Base-by-base conservation (phyloP, 2,888 invertebrate genomes). In the Resseliella maxima region DNA sequence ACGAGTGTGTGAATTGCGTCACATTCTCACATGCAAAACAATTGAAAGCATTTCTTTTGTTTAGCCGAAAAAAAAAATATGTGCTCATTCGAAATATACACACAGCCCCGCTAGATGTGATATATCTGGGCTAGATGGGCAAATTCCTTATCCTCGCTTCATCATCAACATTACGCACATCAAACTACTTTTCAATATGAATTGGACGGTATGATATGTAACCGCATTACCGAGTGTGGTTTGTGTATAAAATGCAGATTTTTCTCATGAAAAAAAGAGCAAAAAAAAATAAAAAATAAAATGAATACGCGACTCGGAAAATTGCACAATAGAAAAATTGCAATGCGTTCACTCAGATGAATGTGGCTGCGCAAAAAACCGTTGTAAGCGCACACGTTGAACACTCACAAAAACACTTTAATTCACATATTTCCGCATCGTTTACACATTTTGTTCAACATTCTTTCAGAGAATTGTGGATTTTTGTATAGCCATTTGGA, bases 371-470 rank as follows among this genome's bases (percentile, higher is more conserved):
- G 15, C 31, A 31, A 31, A 27, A 59, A 59, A 59, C 6, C 5
- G n/a, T n/a, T n/a, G 24, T 59, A 6, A 2, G 12, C 35, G 81
- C 81, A 81, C 81, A 81, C 36, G 8, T 83, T 83, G 38, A n/a
- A 41, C 24, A n/a, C 31, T 83, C n/a, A 0, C 0, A 38, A 83
- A 83, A 83, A 83, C 38, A 31, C 38, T 38, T 83, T 38, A 38
- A 38, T 83, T 83, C n/a, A 38, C 36, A 83, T 83, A 38, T 38
- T 83, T 83, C 83, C 83, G 83, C 83, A 38, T 72, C 72, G 72
- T 72, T 31, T 38, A n/a, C 38, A 36, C 83, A 83, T 81, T 35
- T n/a, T 36, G 15, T 64, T 64, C 64, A 36, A 36, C 36, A 81
- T 83, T 83, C 83, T 38, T 38, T 83, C 38, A 15, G 24, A 36